A percentile compares a stretch with the other conserved stretches of the same genome.
Conservation (phyloP, 1,140 invertebrate species). For the Limonius californicus region DNA sequence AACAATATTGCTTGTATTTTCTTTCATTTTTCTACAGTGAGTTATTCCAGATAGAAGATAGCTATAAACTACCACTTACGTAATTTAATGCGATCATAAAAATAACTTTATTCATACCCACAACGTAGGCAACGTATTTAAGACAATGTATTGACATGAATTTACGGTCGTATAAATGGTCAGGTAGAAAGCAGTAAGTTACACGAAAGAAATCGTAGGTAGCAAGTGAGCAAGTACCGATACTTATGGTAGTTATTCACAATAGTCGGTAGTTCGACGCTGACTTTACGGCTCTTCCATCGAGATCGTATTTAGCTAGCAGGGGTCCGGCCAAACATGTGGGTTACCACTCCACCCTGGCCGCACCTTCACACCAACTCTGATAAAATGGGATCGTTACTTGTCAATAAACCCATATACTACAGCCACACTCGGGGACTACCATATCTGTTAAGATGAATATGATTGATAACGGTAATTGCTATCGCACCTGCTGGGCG, state of each 20-base stretch:
- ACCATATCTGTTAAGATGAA: neutral
- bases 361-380: slow-evolving; percentile 23
- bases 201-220: slow-evolving; percentile 1
- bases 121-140: neutral
- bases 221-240: neutral
- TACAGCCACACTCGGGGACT: slow-evolving; percentile 12
- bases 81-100: neutral
- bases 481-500: neutral
- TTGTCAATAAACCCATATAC: slow-evolving; percentile 23
- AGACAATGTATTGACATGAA: slow-evolving; percentile 5
- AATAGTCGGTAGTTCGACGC: slow-evolving; percentile 2
- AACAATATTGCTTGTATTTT: too few relatives aligned
- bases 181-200: slow-evolving; percentile 1
- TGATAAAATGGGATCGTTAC: slow-evolving; percentile 17
- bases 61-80: too few relatives aligned
- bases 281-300: slow-evolving; percentile 3
- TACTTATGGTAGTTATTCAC: slow-evolving; percentile 5
- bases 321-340: slow-evolving; percentile 16
- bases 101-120: neutral
- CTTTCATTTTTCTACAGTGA: too few relatives aligned
- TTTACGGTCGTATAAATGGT: neutral
- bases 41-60: too few relatives aligned
- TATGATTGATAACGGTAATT: neutral
- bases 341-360: slow-evolving; percentile 19
- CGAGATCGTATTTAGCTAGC: neutral